phyloP scores from a whole-genome alignment of 2,113 vertebrate species.

The Ochotona curzoniae region DNA sequence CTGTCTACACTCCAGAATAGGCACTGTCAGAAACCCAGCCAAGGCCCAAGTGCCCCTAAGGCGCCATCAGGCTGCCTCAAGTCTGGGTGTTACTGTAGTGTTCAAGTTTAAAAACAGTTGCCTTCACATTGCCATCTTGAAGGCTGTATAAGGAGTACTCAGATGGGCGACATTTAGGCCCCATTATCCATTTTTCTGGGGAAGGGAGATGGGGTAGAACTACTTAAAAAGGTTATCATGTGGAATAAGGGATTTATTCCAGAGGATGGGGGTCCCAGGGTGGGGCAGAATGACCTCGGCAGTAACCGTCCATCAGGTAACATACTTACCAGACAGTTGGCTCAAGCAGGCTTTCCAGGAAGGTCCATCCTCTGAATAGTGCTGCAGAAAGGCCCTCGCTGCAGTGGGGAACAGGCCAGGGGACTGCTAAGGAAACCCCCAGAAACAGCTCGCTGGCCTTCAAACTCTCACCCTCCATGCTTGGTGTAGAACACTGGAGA shows the following conservation, averaged over 20 bases:
- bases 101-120: conserved; percentile 18
- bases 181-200: neutral
- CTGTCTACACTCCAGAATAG: neutral
- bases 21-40: neutral
- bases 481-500: neutral
- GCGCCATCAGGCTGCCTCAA: neutral
- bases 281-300: neutral
- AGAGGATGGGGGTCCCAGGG: neutral
- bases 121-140: neutral
- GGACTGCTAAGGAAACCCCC: conserved; percentile 11
- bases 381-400: neutral
- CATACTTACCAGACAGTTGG: neutral
- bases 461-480: conserved; percentile 34
- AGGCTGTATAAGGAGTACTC: neutral
- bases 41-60: neutral
- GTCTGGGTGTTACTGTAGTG: neutral
- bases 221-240: neutral
- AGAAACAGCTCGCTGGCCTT: conserved; percentile 4
- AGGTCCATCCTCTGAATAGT: neutral
- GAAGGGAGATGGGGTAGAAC: neutral
- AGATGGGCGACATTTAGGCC: neutral
- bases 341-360: neutral
- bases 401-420: neutral
- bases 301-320: neutral
- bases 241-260: conserved; percentile 20